Base-by-base conservation (phyloP, 2,113 vertebrate genomes). In the Sturnus vulgaris region DNA sequence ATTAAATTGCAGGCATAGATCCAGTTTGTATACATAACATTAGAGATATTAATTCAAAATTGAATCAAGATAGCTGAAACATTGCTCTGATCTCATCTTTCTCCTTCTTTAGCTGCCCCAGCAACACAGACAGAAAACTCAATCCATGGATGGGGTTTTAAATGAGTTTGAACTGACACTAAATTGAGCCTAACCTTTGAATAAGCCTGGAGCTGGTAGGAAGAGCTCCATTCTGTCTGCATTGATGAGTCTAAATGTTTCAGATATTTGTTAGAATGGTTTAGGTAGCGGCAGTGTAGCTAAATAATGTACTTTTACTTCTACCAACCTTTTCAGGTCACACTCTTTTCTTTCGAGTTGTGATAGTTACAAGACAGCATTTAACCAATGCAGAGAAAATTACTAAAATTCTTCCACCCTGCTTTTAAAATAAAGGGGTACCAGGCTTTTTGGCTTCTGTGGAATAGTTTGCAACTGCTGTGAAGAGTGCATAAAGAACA, bases 121-220 rank as follows among this genome's bases (percentile, higher is more conserved):
- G 72, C 50, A 49, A 31, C 65, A 85, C 71, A 42, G 92, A 46
- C 59, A 88, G 75, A 50, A 90, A 94, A 83, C 63, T 93, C 82
- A 88, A 12, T 76, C 70, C 3, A 2, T 10, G 56, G n/a, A 66
- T 52, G 42, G 50, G 72, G n/a, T 90, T 91, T 95, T 78, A 86
- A 95, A 88, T 80, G 78, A 92, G 47, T 94, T 94, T 86, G 86
- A 95, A 55, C 76, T 86, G 90, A 83, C 86, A 63, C 60, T 78
- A 86, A 95, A 83, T 80, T 88, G 88, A 86, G 47, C 60, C 72
- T 90, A 93, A 96, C 88, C 92, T 96, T 94, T 93, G 88, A 86
- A 86, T 20, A 73, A 84, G 88, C 80, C 68, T 0, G 5, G 59
- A 86, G 59, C 80, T 83, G 60, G 39, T 31, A 52, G 72, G 68